Percentiles rank a stretch among this genome's conserved stretches.
Evolutionary conservation across 2,888 invertebrate species (phyloP).

Genomic region (Heliconius aoede): DNA sequence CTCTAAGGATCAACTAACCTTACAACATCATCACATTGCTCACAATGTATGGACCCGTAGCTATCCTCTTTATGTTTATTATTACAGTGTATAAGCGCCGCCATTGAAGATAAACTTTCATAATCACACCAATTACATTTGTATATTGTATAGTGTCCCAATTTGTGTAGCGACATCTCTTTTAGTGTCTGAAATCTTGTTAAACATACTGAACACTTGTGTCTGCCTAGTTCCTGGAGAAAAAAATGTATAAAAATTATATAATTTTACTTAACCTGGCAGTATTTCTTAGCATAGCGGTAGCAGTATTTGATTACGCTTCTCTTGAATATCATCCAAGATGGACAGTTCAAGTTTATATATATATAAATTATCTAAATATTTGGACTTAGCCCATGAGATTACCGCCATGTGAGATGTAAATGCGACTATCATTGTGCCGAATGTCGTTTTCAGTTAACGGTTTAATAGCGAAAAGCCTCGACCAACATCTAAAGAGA

Average conservation of each 20-base stretch:
- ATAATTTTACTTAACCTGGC: neutral
- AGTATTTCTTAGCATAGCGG: no score
- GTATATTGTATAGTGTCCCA: constrained; percentile 56
- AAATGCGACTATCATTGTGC: no score
- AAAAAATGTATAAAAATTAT: neutral
- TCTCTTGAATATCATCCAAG: no score
- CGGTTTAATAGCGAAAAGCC: no score
- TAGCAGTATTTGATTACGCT: no score
- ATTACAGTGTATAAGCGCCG: constrained; percentile 54
- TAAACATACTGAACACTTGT: constrained; percentile 58
- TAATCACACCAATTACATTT: constrained; percentile 59
- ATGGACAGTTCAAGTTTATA: no score
- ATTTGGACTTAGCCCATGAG: no score
- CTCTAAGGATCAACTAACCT: constrained; percentile 51
- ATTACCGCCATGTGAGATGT: no score
- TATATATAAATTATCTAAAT: no score
- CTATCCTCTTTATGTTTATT: constrained; percentile 56
- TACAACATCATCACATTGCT: constrained; percentile 54
- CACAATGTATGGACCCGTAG: constrained; percentile 57
- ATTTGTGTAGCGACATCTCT: constrained; percentile 49
- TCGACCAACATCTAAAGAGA: no score
- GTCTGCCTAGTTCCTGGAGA: constrained; percentile 55
- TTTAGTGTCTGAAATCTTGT: constrained; percentile 49
- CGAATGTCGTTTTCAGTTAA: no score
- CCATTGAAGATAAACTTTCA: constrained; percentile 51